Conservation (phyloP, 2,888 invertebrate genomes). For the Nebria salina region DNA sequence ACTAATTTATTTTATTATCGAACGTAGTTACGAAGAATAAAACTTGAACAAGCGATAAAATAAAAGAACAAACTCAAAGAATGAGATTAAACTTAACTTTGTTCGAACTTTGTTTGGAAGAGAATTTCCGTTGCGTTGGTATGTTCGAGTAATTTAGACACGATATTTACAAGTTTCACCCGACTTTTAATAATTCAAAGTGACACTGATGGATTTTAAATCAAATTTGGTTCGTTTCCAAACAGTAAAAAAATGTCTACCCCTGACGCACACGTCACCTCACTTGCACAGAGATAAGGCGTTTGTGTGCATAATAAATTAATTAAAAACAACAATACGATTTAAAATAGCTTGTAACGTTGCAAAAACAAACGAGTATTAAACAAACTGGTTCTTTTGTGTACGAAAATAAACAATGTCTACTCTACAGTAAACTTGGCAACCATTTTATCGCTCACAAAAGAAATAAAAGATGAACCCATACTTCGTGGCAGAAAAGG, state of each 20-base stretch:
- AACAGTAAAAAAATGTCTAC: no score
- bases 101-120: background rate
- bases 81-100: conserved; percentile 37
- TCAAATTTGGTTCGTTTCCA: no score
- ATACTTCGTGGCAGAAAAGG: background rate
- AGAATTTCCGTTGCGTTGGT: background rate
- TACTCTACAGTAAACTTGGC: background rate
- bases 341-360: background rate
- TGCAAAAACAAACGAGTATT: background rate
- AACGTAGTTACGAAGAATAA: conserved; percentile 36
- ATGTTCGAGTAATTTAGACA: no score
- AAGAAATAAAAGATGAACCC: background rate
- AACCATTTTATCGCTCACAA: background rate
- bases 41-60: conserved; percentile 43
- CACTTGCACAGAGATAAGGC: no score
- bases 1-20: conserved; percentile 43
- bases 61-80: conserved; percentile 31
- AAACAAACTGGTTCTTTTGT: background rate
- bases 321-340: background rate
- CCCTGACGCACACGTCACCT: no score
- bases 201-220: no score
- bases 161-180: no score
- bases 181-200: no score
- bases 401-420: background rate
- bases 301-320: no score